Percentiles rank a stretch among this genome's conserved stretches.
These are phyloP conservation scores for Brachyptera putata DNA, from an alignment of 2,888 invertebrate species.

Conservation along the genomic window DNA sequence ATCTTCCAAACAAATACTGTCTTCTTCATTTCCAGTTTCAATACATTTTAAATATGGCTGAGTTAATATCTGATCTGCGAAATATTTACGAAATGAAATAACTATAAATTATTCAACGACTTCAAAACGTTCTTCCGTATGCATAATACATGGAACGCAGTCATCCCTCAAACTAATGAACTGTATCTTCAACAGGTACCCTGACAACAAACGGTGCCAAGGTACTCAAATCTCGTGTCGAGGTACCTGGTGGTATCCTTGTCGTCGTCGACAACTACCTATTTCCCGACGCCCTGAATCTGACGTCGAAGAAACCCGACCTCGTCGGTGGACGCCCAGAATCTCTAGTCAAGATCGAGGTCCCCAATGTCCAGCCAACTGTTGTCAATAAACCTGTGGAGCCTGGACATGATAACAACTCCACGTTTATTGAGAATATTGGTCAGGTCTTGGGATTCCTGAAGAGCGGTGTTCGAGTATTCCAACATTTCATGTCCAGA, in stretches of 20 bases:
- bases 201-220: conserved; percentile 47
- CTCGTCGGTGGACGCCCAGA: conserved; percentile 12
- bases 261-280: conserved; percentile 48
- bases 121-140: too few relatives aligned
- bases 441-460: conserved; percentile 54
- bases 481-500: conserved; percentile 58
- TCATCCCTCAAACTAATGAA: too few relatives aligned
- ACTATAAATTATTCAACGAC: too few relatives aligned
- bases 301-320: conserved; percentile 42
- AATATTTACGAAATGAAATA: too few relatives aligned
- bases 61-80: too few relatives aligned
- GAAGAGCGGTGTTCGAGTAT: conserved; percentile 59
- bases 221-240: conserved; percentile 44
- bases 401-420: conserved; percentile 36
- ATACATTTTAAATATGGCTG: too few relatives aligned
- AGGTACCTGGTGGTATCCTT: conserved; percentile 45
- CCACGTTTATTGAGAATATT: conserved; percentile 48
- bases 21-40: too few relatives aligned
- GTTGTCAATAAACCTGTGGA: conserved; percentile 31
- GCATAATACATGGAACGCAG: too few relatives aligned
- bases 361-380: conserved; percentile 38
- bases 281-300: conserved; percentile 45
- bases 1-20: too few relatives aligned
- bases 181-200: conserved; percentile 32
- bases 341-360: conserved; percentile 18